phyloP scores from a whole-genome alignment of 2,888 invertebrate genomes.

The Ochlodes sylvanus region DNA sequence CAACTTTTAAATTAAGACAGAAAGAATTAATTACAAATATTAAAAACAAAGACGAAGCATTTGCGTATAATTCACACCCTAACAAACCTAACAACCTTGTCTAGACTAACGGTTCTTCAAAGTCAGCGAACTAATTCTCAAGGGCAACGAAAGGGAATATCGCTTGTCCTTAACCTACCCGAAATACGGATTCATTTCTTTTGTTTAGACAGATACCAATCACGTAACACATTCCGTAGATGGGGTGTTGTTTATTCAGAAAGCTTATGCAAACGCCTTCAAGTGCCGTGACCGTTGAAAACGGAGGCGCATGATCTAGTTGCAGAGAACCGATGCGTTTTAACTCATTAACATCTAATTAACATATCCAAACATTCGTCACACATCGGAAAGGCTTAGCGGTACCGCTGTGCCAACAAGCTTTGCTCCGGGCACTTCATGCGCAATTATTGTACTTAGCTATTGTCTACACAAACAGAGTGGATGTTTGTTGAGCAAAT shows the following conservation, averaged over 20 bases:
- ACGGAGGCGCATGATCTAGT: constrained; percentile 75
- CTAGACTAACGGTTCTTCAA: constrained; percentile 16
- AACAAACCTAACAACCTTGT: constrained; percentile 1
- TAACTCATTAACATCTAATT: constrained; percentile 80
- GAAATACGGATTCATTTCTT: constrained; percentile 12
- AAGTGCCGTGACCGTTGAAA: constrained; percentile 58
- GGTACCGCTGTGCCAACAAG: constrained; percentile 73
- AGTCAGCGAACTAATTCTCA: constrained; percentile 16
- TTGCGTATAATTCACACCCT: not conserved
- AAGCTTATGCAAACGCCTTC: constrained; percentile 65
- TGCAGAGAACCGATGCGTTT: constrained; percentile 60
- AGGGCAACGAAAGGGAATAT: constrained; percentile 5
- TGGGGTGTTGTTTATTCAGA: constrained; percentile 67
- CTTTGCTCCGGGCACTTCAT: constrained; percentile 66
- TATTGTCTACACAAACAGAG: constrained; percentile 76
- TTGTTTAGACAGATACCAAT: constrained; percentile 16
- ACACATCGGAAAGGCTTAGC: constrained; percentile 76
- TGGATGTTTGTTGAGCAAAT: constrained; percentile 73
- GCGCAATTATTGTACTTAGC: constrained; percentile 81
- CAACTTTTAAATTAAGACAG: not conserved
- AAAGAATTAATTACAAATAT: not conserved
- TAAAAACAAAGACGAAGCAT: not conserved
- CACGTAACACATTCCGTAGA: constrained; percentile 34
- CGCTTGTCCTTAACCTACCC: not conserved
- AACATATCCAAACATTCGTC: constrained; percentile 81